Conservation (phyloP, 2,888 invertebrate species). For the Eupithecia centaureata region DNA sequence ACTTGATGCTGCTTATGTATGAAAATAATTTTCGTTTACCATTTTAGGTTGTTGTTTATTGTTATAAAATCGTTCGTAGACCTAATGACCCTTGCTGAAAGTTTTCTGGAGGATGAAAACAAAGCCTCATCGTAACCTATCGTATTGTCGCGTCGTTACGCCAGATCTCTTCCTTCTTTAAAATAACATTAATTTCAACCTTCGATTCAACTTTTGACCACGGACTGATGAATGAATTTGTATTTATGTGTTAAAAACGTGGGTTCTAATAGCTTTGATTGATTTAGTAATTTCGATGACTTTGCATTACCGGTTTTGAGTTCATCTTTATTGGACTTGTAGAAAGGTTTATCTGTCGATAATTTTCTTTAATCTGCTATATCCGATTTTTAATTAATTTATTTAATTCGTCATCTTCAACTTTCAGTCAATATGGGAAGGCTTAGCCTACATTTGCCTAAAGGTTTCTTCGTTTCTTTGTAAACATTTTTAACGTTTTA, state of each 20-base stretch:
- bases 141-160: too few relatives aligned
- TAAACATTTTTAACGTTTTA: conserved; percentile 6
- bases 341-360: conserved; percentile 35
- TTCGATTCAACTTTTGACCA: conserved; percentile 11
- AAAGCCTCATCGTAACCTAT: background rate
- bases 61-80: background rate
- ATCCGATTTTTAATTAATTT: conserved; percentile 37
- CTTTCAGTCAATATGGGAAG: background rate
- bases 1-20: conserved; percentile 42
- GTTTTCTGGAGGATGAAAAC: background rate
- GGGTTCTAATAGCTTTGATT: conserved; percentile 39
- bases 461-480: background rate
- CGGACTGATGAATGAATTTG: conserved; percentile 31
- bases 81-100: background rate
- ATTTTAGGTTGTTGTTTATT: background rate
- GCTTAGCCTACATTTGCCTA: background rate
- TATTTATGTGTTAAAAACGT: conserved; percentile 28
- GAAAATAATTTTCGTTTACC: background rate
- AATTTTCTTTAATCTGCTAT: conserved; percentile 37
- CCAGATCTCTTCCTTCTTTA: background rate
- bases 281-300: conserved; percentile 37
- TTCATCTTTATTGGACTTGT: conserved; percentile 32
- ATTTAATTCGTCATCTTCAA: conserved; percentile 2
- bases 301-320: conserved; percentile 36
- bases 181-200: conserved; percentile 19